Conservation (phyloP, 2,797 vertebrate species). For the Manis pentadactyla region DNA sequence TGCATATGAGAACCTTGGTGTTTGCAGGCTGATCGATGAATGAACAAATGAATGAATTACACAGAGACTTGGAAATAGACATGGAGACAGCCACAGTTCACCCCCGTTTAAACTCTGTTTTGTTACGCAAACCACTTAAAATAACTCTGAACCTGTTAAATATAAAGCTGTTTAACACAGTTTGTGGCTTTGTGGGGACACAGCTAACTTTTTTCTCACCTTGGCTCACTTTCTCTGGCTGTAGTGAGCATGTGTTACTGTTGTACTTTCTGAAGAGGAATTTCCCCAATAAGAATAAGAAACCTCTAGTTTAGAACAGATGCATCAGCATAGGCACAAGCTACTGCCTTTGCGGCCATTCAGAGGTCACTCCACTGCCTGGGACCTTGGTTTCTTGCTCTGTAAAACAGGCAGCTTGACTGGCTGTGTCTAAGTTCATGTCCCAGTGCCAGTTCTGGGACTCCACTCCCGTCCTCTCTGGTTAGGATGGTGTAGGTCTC, state of each 20-base stretch:
- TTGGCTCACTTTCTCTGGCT: not conserved
- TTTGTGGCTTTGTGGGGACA: not conserved
- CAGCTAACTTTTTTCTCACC: not conserved
- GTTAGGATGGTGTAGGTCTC: not conserved
- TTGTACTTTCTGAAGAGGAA: not conserved
- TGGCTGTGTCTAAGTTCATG: not conserved
- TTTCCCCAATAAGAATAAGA: not conserved
- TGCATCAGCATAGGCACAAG: accelerated
- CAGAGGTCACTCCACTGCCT: not conserved
- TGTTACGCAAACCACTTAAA: not conserved
- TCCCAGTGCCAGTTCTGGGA: not conserved
- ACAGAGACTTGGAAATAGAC: not conserved
- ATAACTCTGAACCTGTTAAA: not conserved
- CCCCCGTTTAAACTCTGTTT: not conserved
- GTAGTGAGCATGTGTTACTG: not conserved
- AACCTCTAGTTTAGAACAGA: not conserved
- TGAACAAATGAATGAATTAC: not conserved
- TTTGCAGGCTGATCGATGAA: not conserved
- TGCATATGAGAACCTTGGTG: not conserved
- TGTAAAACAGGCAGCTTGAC: not conserved
- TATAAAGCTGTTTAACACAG: not conserved
- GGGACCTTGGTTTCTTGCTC: not conserved
- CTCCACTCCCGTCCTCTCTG: not conserved
- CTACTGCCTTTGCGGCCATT: not conserved
- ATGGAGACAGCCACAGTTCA: not conserved